Percentiles rank a stretch among this genome's conserved stretches.
phyloP scores from a whole-genome alignment of 2,888 invertebrate species.

The Periphyllus acericola region DNA sequence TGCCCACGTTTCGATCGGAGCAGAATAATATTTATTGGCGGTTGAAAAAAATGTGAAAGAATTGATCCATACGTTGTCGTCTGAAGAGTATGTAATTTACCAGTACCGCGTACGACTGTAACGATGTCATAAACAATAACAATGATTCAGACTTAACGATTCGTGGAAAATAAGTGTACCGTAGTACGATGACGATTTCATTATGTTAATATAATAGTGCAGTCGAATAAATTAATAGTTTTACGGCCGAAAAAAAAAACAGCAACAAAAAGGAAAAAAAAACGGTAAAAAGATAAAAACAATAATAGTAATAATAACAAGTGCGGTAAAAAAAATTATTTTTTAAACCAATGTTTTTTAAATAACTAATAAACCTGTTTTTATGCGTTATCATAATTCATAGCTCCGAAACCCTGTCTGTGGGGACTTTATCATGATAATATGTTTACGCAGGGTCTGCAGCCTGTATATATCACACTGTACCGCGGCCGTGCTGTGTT shows the following conservation, averaged over 20 bases:
- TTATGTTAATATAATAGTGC: background rate
- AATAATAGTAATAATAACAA: background rate
- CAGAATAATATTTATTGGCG: too few species aligned
- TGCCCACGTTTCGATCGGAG: too few species aligned
- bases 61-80: background rate
- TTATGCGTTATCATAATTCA: constrained; percentile 33
- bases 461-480: background rate
- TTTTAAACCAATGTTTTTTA: background rate
- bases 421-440: background rate
- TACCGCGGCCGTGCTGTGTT: background rate
- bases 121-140: background rate
- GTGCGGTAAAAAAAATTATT: background rate
- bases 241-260: background rate
- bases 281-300: background rate
- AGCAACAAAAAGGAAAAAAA: too few species aligned
- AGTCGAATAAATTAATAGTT: constrained; percentile 5
- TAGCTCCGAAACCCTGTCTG: background rate
- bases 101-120: background rate
- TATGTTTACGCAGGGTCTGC: background rate
- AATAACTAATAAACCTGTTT: background rate
- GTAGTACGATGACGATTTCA: background rate
- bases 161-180: background rate
- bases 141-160: background rate
- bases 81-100: background rate
- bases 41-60: background rate